These are phyloP conservation scores for Pseudocheirus occidentalis DNA, from an alignment of 2,797 vertebrate species.

Conservation along the genomic window DNA sequence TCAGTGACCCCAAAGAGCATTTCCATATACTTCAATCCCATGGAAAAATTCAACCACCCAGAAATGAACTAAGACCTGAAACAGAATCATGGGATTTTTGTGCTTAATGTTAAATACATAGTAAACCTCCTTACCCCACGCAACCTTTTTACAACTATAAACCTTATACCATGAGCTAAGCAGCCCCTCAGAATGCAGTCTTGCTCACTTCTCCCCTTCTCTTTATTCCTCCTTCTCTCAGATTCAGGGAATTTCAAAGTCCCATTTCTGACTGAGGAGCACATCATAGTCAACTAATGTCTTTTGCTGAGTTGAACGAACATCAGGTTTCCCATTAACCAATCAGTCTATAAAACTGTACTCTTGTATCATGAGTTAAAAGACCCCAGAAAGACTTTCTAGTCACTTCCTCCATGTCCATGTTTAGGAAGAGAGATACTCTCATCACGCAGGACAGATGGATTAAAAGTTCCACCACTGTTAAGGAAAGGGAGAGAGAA, in stretches of 20 bases:
- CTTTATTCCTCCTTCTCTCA: slow-evolving; percentile 32
- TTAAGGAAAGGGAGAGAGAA: slow-evolving; percentile 44
- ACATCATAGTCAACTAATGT: neutral
- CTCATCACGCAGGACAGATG: neutral
- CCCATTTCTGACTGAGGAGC: slow-evolving; percentile 11
- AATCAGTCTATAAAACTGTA: neutral
- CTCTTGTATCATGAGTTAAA: neutral
- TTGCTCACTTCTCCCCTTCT: slow-evolving; percentile 16
- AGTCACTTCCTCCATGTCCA: slow-evolving; percentile 6
- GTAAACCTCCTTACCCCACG: neutral
- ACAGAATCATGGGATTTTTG: neutral
- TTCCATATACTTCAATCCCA: slow-evolving; percentile 52
- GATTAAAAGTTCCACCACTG: slow-evolving; percentile 41
- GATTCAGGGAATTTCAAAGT: neutral
- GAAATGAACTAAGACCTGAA: slow-evolving; percentile 41
- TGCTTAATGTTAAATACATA: neutral
- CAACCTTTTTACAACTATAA: neutral
- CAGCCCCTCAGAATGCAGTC: neutral
- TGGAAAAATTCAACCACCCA: slow-evolving; percentile 43
- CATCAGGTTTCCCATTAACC: slow-evolving; percentile 27
- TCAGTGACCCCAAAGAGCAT: neutral
- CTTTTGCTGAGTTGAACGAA: neutral
- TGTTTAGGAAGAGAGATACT: slow-evolving; percentile 30
- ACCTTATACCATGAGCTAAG: neutral
- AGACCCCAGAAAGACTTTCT: slow-evolving; percentile 32